phyloP scores from a whole-genome alignment of 1,140 invertebrate genomes.

The Hormaphis cornu region DNA sequence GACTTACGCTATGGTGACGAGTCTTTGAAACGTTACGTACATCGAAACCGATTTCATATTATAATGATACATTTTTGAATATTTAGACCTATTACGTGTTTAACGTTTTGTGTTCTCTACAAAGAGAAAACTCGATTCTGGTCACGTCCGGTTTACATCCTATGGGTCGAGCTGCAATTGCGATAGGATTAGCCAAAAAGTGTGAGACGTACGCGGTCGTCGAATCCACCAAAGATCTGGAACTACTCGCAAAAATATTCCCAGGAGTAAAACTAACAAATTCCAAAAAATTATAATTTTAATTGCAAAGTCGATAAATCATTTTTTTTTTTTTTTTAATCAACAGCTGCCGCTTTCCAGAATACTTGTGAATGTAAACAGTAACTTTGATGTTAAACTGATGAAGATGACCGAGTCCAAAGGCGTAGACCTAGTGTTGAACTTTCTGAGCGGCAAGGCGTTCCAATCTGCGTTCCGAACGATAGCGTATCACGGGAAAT shows the following conservation, averaged over 20 bases:
- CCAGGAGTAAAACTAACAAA: background rate
- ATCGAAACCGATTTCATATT: no score
- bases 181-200: background rate
- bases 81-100: constrained; percentile 14
- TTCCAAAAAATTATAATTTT: no score
- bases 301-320: background rate
- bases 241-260: background rate
- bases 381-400: background rate
- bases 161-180: background rate
- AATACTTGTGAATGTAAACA: background rate
- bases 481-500: background rate
- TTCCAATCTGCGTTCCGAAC: background rate
- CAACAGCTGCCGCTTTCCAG: background rate
- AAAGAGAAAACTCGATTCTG: background rate
- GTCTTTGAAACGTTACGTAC: background rate
- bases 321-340: background rate
- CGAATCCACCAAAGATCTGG: background rate
- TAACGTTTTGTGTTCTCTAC: background rate
- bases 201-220: background rate
- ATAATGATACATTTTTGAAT: no score
- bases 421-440: background rate
- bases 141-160: background rate
- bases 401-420: background rate
- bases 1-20: constrained; percentile 38
- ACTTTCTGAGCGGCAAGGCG: background rate